Evolutionary conservation across 2,797 vertebrate species (phyloP).

Genomic region (Danio albolineatus): DNA sequence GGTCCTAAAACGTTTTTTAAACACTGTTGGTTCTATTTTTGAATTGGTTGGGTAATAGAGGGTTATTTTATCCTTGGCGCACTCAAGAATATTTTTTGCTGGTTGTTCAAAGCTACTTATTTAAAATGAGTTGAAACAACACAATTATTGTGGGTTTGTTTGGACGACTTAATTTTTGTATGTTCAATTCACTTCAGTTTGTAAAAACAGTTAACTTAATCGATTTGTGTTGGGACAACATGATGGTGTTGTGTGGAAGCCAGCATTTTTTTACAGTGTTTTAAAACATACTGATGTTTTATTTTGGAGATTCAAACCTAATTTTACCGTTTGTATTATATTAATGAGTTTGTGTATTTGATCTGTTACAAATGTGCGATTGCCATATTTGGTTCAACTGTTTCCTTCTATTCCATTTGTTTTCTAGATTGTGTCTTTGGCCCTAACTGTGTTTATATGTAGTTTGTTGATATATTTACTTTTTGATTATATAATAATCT

Average conservation of each 20-base stretch:
- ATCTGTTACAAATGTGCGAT: not conserved
- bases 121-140: too few species aligned
- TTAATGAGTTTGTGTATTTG: not conserved
- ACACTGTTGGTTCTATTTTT: not conserved
- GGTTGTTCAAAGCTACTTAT: too few species aligned
- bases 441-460: slow-evolving; percentile 15
- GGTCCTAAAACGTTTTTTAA: too few species aligned
- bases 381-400: not conserved
- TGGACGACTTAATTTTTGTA: too few species aligned
- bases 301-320: not conserved
- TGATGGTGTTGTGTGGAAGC: too few species aligned
- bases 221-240: too few species aligned
- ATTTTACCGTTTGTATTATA: slow-evolving; percentile 5
- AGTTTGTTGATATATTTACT: not conserved
- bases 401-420: not conserved
- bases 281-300: not conserved
- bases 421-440: slow-evolving; percentile 4
- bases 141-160: too few species aligned
- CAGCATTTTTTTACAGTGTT: too few species aligned
- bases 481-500: slow-evolving; percentile 27
- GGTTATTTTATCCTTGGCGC: not conserved
- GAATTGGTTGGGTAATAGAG: not conserved
- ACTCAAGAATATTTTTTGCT: too few species aligned
- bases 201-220: too few species aligned
- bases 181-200: too few species aligned